phyloP scores from a whole-genome alignment of 2,888 invertebrate species.

The Lucinisca nassula region DNA sequence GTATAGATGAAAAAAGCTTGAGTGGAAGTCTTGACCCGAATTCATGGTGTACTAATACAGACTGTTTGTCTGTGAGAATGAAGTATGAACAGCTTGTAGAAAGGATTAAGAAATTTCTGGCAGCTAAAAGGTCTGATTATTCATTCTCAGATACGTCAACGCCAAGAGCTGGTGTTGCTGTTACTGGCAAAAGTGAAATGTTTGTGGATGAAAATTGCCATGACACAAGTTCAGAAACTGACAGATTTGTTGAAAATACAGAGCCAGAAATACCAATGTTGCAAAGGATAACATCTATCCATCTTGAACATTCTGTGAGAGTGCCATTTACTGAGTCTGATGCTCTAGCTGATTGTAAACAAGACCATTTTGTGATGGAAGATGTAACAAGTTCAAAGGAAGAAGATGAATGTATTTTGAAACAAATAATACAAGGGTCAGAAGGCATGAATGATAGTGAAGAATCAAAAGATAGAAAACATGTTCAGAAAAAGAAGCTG shows the following conservation, averaged over 20 bases:
- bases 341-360: not conserved
- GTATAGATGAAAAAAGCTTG: constrained; percentile 47
- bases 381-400: not conserved
- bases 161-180: not conserved
- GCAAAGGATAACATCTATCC: constrained; percentile 57
- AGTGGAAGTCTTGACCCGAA: constrained; percentile 57
- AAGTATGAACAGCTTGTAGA: constrained; percentile 62
- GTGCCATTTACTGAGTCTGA: constrained; percentile 10
- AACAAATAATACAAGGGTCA: not conserved
- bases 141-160: not conserved
- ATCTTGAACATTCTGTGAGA: constrained; percentile 63
- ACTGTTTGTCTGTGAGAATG: constrained; percentile 55
- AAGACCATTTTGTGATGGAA: constrained; percentile 35
- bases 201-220: not conserved
- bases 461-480: not conserved
- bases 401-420: not conserved
- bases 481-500: not conserved
- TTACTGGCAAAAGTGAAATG: not conserved
- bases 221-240: not conserved
- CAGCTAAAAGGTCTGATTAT: constrained; percentile 24
- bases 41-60: constrained; percentile 51
- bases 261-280: constrained; percentile 56
- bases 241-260: constrained; percentile 55
- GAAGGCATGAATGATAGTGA: not conserved
- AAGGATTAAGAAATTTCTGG: constrained; percentile 53